Percentiles rank a stretch among this genome's conserved stretches.
Evolutionary conservation across 2,888 invertebrate genomes (phyloP).

Genomic region (Strigamia crassipes): DNA sequence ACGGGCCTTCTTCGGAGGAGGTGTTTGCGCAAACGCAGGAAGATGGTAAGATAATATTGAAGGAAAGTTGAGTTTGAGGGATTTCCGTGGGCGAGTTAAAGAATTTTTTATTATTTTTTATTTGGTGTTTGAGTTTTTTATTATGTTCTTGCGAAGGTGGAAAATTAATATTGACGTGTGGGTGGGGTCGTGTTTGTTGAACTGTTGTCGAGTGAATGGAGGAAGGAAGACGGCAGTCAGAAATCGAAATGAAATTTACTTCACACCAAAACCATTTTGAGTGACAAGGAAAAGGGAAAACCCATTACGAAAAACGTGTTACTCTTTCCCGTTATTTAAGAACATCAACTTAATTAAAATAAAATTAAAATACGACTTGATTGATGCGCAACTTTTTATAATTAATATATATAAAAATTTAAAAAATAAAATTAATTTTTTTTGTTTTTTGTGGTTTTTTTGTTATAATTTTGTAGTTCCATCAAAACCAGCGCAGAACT

Average conservation of each 20-base stretch:
- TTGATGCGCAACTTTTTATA: neutral
- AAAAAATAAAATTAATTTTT: neutral
- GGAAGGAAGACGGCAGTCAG: constrained; percentile 15
- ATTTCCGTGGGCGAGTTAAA: too few relatives aligned
- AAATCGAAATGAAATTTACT: constrained; percentile 25
- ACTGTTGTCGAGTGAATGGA: neutral
- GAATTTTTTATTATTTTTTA: too few relatives aligned
- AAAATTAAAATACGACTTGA: neutral
- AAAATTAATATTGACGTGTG: constrained; percentile 24
- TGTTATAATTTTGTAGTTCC: constrained; percentile 55
- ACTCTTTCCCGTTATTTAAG: neutral
- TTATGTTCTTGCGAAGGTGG: neutral
- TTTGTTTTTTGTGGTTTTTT: neutral
- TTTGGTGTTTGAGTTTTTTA: neutral
- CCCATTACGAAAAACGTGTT: neutral
- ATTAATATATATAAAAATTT: neutral
- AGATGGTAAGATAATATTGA: constrained; percentile 70
- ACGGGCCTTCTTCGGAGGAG: constrained; percentile 73
- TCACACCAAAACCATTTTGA: neutral
- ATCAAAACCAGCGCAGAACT: constrained; percentile 57
- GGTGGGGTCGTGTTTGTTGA: neutral
- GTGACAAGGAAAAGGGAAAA: neutral
- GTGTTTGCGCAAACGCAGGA: constrained; percentile 93
- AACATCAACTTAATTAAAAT: neutral
- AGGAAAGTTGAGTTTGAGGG: neutral